Evolutionary conservation across 2,113 vertebrate genomes (phyloP).

Genomic region (Sinocyclocheilus rhinocerous): DNA sequence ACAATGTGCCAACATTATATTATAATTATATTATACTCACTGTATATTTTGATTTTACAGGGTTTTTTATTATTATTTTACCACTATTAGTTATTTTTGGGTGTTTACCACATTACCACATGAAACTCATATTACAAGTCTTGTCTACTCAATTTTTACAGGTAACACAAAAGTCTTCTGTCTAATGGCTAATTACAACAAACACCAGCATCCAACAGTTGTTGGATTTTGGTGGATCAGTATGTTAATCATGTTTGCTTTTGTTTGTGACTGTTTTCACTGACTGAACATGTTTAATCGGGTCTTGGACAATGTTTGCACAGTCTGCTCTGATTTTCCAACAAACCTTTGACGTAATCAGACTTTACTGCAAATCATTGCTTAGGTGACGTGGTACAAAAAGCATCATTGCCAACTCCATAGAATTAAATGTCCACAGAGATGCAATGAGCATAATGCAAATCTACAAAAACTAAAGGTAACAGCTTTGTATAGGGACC

Average conservation of each 20-base stretch:
- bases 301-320: not conserved
- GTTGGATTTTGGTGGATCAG: not conserved
- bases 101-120: not conserved
- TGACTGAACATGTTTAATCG: not conserved
- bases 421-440: not conserved
- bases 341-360: not conserved
- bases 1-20: not conserved
- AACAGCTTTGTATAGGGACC: too few species aligned
- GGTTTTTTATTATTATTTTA: too few species aligned
- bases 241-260: not conserved
- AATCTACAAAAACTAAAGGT: too few species aligned
- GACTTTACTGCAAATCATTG: not conserved
- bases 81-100: too few species aligned
- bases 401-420: not conserved
- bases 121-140: not conserved
- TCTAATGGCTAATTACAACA: not conserved
- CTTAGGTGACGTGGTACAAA: not conserved
- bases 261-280: not conserved
- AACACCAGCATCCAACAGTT: not conserved
- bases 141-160: not conserved
- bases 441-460: not conserved
- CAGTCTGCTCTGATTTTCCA: conserved; percentile 8
- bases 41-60: too few species aligned
- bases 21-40: not conserved
- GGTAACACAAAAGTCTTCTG: not conserved